Conservation (phyloP, 2,888 invertebrate species). For the Ametastegia equiseti region DNA sequence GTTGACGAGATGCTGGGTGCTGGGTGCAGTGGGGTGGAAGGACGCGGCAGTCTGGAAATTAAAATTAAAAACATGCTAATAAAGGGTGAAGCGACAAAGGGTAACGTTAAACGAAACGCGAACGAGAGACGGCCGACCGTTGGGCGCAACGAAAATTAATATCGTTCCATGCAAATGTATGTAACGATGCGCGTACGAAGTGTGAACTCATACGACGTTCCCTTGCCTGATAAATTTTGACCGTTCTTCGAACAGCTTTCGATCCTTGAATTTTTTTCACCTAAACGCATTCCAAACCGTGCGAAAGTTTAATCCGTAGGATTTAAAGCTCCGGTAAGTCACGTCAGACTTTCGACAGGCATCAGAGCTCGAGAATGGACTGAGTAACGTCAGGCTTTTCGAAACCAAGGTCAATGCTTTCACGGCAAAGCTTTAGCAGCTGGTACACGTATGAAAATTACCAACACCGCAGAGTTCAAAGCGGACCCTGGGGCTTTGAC, state of each 20-base stretch:
- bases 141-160: constrained; percentile 65
- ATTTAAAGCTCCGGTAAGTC: not conserved
- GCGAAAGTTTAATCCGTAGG: not conserved
- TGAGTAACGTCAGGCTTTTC: not conserved
- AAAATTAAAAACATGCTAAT: constrained; percentile 67
- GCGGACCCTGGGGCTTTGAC: constrained; percentile 54
- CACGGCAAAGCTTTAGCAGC: constrained; percentile 1
- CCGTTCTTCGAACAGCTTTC: constrained; percentile 28
- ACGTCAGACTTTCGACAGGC: not conserved
- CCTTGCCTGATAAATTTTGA: constrained; percentile 56
- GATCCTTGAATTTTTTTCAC: not conserved
- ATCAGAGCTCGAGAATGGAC: not conserved
- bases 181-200: constrained; percentile 56
- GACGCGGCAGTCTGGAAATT: constrained; percentile 56
- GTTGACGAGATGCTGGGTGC: constrained; percentile 18
- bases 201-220: constrained; percentile 57
- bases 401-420: constrained; percentile 21
- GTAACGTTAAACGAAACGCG: constrained; percentile 61
- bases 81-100: constrained; percentile 68
- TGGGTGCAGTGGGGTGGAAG: not conserved
- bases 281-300: not conserved
- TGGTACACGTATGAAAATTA: constrained; percentile 61
- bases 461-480: constrained; percentile 65
- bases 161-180: constrained; percentile 59
- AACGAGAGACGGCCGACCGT: constrained; percentile 58